Evolutionary conservation across 2,888 invertebrate species (phyloP), one percentile per base, ranked within the genome.

Genomic region (Poecilobothrus nobilitatus): DNA sequence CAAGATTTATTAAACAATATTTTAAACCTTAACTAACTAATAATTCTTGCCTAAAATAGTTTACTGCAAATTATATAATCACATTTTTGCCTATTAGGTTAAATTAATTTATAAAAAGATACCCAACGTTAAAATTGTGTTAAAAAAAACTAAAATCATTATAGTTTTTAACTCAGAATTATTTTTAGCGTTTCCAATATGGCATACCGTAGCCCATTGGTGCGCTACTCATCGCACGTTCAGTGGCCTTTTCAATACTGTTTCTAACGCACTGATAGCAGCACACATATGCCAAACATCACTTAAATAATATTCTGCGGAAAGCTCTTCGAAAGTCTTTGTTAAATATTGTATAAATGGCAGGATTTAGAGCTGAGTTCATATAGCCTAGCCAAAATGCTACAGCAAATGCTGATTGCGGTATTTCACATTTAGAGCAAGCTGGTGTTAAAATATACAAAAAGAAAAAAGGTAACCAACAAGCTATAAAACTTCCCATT

Each of bases 401-500:
- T 73, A 95, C 90, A 69, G 93, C 91, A 78, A 96, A 97, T 65
- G 92, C 93, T 76, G 90, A 89, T 18, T 86, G 87, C 0, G 94
- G 93, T 76, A 95, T 92, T 66, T 88, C 84, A 80, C 92, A 90
- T 66, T 79, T 75, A 68, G 88, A 85, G 77, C 92, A 92, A 69
- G 92, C 87, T 10, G 95, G 92, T 78, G 91, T 90, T 68, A 95
- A 82, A 76, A 95, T 94, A 80, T 95, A 95, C 73, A 95, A 86
- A 80, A 94, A 91, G 87, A 98, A 99, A 83, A 99, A 99, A 0
- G 98, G 98, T 78, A 98, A 84, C 98, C 98, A 97, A 79, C 97
- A 97, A 70, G 96, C 91, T 76, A 98, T 97, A 81, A 99, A 99
- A 75, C 97, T 95, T 72, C 96, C 97, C 94, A 99, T 96, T 74